Base-by-base conservation (phyloP, 2,113 vertebrate species). In the Phodopus roborovskii region DNA sequence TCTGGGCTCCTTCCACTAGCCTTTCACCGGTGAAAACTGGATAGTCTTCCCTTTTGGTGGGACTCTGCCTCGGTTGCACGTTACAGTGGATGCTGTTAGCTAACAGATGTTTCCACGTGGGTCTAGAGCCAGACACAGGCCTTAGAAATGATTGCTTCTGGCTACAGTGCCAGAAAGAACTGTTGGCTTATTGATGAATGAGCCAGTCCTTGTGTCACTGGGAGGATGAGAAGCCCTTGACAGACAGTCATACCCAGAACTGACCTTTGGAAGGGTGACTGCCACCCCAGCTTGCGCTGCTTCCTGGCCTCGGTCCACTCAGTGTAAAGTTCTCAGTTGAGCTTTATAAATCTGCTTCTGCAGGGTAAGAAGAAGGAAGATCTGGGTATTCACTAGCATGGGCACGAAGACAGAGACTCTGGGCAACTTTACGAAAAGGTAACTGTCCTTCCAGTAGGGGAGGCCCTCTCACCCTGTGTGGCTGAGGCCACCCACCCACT, bases 261-360 rank as follows among this genome's bases (percentile, higher is more conserved):
- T 78, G 95, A 95, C 97, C 97, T 97, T 97, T 96, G 96, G 86
- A 95, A 75, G 24, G 42, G 70, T 56, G 82, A 88, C 92, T 71
- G 0, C 10, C 15, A 8, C 20, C 88, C 79, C 48, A 53, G 88
- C 58, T 45, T 16, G 20, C 7, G 42, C 75, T 42, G 36, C 90
- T 75, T 92, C 71, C 20, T 2, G 8, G 93, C 48, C 66, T 66
- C 87, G 16, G 19, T n/a, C 42, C 88, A 77, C 71, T 78, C 68
- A 0, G 22, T 22, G 5, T 84, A 73, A 90, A 94, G 74, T 82
- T 90, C 17, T 81, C 28, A 22, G 24, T 75, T 62, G 62, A 48
- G 1, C 30, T 85, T 74, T 87, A 68, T 17, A 45, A 50, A n/a
- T 85, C 0, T 8, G 5, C 56, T 74, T 92, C 90, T 70, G 62